Base-by-base conservation (phyloP, 2,888 invertebrate species). In the Abrostola tripartita region DNA sequence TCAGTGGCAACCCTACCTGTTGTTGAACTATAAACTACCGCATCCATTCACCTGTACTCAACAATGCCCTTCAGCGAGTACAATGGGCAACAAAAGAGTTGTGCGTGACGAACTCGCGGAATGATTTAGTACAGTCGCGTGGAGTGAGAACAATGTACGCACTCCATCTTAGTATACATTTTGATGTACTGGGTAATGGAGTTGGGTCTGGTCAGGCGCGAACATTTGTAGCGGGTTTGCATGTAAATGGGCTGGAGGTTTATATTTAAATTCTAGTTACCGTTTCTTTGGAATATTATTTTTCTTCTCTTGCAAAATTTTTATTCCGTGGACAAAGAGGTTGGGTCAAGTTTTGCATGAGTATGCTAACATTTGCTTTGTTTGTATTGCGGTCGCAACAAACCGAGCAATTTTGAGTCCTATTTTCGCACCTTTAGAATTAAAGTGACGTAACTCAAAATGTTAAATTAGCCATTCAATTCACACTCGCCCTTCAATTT, bases 31-130 rank as follows among this genome's bases (percentile, higher is more conserved):
- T 64, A 69, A 71, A 79, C 62, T 78, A 74, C 74, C 78, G 57
- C 59, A 78, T 79, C 74, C 55, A 69, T 78, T 70, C 63, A 70
- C 68, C 62, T 65, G 63, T 68, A 67, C 65, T 69, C 68, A 60
- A 74, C 65, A 74, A 76, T 71, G 68, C 70, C 75, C 73, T 74
- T 74, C 68, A 67, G 55, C 70, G 58, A 68, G 66, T 79, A 83
- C 81, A 83, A 79, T 79, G 63, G 73, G 12, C 71, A 77, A 84
- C 84, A 83, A 83, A 83, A 83, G 83, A 77, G 76, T 81, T 68
- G 77, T 81, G 83, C 84, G 84, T 84, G 84, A 84, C 79, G 81
- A 78, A 74, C 68, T 71, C 70, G 64, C 66, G 67, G 71, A 73
- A 82, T 82, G 82, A 84, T 84, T 84, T 83, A 84, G 74, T 72